Conservation (phyloP, 2,888 invertebrate species). For the Tillus elongatus region DNA sequence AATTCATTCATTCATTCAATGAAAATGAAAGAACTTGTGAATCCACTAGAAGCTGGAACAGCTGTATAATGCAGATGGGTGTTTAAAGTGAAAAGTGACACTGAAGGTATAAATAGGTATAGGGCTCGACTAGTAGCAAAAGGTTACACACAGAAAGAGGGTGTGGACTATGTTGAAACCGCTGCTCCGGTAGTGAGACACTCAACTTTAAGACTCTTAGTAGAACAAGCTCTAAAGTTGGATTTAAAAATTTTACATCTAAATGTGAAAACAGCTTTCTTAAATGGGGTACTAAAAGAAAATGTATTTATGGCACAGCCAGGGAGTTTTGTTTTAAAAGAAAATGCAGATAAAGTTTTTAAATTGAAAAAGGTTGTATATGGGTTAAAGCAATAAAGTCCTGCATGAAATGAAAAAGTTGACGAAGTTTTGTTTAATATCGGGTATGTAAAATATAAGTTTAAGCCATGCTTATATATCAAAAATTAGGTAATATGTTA, state of each 20-base stretch:
- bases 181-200: slow-evolving; percentile 13
- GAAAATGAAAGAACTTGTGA: slow-evolving; percentile 11
- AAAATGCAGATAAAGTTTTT: slow-evolving; percentile 8
- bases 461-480: slow-evolving; percentile 11
- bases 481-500: slow-evolving; percentile 6
- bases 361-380: too few relatives aligned
- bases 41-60: slow-evolving; percentile 8
- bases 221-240: slow-evolving; percentile 9
- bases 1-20: slow-evolving; percentile 6
- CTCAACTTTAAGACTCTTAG: slow-evolving; percentile 13
- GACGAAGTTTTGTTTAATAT: too few relatives aligned
- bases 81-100: slow-evolving; percentile 9
- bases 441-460: too few relatives aligned
- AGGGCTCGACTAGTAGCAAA: too few relatives aligned
- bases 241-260: slow-evolving; percentile 13
- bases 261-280: slow-evolving; percentile 15
- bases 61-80: slow-evolving; percentile 13
- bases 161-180: slow-evolving; percentile 7
- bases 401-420: too few relatives aligned
- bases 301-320: slow-evolving; percentile 14
- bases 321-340: slow-evolving; percentile 6
- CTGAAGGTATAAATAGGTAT: too few relatives aligned
- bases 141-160: too few relatives aligned
- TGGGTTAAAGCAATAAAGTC: too few relatives aligned
- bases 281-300: slow-evolving; percentile 13